These are phyloP conservation scores for Zhengitettix transpicula DNA, from an alignment of 2,888 invertebrate genomes.

Conservation along the genomic window DNA sequence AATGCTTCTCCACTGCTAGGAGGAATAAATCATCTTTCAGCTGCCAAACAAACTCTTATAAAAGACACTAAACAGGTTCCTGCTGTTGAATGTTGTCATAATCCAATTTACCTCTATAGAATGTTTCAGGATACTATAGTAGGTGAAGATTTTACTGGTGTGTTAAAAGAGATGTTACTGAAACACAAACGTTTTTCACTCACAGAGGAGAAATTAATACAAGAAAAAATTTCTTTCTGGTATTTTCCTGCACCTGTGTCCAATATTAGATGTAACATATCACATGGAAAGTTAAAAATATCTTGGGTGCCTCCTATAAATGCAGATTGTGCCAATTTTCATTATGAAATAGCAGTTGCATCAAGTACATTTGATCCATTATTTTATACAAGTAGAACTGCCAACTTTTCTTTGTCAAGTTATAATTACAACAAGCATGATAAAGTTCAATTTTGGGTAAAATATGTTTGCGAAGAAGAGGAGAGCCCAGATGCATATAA, in stretches of 20 bases:
- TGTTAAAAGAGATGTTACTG: slow-evolving; percentile 3
- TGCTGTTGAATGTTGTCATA: slow-evolving; percentile 27
- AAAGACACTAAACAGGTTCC: slow-evolving; percentile 20
- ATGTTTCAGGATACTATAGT: slow-evolving; percentile 33
- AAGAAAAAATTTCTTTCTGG: slow-evolving; percentile 7
- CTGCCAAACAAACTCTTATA: slow-evolving; percentile 20
- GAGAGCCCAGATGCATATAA: not conserved
- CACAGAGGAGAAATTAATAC: not conserved
- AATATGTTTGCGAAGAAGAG: slow-evolving; percentile 1
- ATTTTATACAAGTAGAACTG: not conserved
- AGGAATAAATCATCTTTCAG: slow-evolving; percentile 24
- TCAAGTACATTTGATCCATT: not conserved
- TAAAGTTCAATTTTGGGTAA: slow-evolving; percentile 8
- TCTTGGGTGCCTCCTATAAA: slow-evolving; percentile 12
- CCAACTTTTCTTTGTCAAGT: not conserved
- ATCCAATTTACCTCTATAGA: slow-evolving; percentile 30
- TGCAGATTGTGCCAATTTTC: not conserved
- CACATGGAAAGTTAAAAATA: not conserved
- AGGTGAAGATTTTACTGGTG: slow-evolving; percentile 15
- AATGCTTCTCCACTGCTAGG: slow-evolving; percentile 23
- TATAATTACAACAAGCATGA: not conserved
- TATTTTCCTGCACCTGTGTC: slow-evolving; percentile 12
- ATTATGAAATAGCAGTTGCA: slow-evolving; percentile 3
- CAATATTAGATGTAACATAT: slow-evolving; percentile 8
- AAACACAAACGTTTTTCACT: not conserved